phyloP scores from a whole-genome alignment of 2,888 invertebrate species.

The Perdita meconis region DNA sequence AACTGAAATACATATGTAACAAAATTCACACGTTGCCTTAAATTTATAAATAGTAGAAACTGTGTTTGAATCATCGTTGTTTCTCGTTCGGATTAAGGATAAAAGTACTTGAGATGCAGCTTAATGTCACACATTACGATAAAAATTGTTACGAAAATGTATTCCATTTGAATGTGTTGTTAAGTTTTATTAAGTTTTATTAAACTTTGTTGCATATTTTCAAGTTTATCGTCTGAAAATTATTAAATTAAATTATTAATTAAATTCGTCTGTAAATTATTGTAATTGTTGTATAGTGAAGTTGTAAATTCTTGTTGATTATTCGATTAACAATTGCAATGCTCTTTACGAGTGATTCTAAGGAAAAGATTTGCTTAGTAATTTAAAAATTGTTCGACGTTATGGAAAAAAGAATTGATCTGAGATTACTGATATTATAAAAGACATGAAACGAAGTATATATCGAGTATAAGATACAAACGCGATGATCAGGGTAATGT shows the following conservation, averaged over 20 bases:
- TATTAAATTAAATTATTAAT: no score
- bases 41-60: constrained; percentile 7
- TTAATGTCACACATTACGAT: constrained; percentile 46
- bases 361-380: not conserved
- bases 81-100: no score
- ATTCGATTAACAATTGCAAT: constrained; percentile 15
- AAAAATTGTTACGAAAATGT: no score
- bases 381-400: no score
- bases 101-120: not conserved
- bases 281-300: no score
- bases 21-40: constrained; percentile 38
- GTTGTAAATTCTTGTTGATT: no score
- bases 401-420: no score
- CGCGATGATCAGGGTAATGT: constrained; percentile 43
- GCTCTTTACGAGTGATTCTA: not conserved
- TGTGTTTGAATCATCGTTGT: no score
- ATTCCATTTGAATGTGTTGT: constrained; percentile 1
- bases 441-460: no score
- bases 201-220: not conserved
- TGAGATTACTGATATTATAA: no score
- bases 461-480: not conserved
- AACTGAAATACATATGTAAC: not conserved
- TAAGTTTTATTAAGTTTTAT: not conserved
- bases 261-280: no score
- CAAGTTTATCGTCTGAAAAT: not conserved